Evolutionary conservation across 2,797 vertebrate species (phyloP), one percentile per base, ranked within the genome.

Genomic region (Cossypha niveicapilla): DNA sequence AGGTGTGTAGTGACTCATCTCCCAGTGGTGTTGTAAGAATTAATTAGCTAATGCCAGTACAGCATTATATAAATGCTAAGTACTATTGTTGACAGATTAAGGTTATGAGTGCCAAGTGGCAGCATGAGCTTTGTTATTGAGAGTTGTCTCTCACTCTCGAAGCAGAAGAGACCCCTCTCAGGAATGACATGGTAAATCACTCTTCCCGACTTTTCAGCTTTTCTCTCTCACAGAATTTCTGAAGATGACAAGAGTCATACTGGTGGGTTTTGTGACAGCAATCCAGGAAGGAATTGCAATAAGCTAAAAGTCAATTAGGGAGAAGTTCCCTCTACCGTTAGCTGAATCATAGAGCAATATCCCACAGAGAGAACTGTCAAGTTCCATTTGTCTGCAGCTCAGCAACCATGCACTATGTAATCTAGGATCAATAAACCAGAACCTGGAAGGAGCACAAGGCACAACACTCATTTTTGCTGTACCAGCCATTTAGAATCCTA

Each of bases 1-100:
- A 92, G 87, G 60, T 83, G 44, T 65, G 87, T 53, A 63, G 45
- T 93, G 78, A 94, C 56, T 94, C 72, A 92, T 80, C 37, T 94
- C 90, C 79, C 68, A 77, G n/a, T 15, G n/a, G 41, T 71, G 48
- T 19, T 91, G 42, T 83, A 93, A 82, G 65, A 83, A 88, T 80
- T 92, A 86, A 83, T 83, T 91, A 86, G 68, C 37, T 94, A 91
- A 77, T 73, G 56, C 51, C 75, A 79, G 47, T 58, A 82, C 11
- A 66, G 25, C 39, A 28, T 87, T 76, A 89, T 48, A 89, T 58
- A 89, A 89, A 94, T 85, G 60, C 19, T 87, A 77, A 88, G 57
- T 28, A 61, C 68, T 53, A 8, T 39, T 91, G 65, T 57, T 93
- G 88, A 92, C 82, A 90, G 61, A 63, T 37, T 42, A 22, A 86